Percentiles rank a stretch among this genome's conserved stretches.
phyloP scores from a whole-genome alignment of 2,113 vertebrate species.

The Balaenoptera acutorostrata region DNA sequence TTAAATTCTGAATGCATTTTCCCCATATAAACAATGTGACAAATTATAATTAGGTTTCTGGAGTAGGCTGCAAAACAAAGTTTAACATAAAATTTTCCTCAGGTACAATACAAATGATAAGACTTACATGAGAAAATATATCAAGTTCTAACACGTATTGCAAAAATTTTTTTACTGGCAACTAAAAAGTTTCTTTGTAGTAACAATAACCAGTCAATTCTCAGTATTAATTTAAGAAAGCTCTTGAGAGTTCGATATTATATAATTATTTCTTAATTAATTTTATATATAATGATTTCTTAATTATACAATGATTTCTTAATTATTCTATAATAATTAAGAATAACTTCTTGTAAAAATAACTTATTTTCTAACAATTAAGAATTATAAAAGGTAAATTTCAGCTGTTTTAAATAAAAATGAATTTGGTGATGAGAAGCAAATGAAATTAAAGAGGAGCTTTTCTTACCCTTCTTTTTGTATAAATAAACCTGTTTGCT shows the following conservation, averaged over 20 bases:
- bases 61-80: not conserved
- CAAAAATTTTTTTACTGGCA: not conserved
- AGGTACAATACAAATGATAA: not conserved
- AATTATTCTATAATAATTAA: not conserved
- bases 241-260: not conserved
- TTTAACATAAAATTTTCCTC: not conserved
- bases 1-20: conserved; percentile 2
- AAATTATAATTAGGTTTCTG: not conserved
- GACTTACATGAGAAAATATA: not conserved
- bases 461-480: not conserved
- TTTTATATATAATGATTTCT: not conserved
- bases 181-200: not conserved
- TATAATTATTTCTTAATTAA: not conserved
- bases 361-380: not conserved
- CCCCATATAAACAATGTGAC: not conserved
- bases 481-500: not conserved
- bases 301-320: not conserved
- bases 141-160: not conserved
- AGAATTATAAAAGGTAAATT: not conserved
- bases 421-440: not conserved
- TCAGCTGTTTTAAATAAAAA: not conserved
- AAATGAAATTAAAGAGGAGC: not conserved
- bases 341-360: not conserved
- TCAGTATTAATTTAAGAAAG: conserved; percentile 1
- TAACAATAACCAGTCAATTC: not conserved